These are phyloP conservation scores for Bufotes viridis DNA, from an alignment of 2,797 vertebrate species.

Conservation along the genomic window DNA sequence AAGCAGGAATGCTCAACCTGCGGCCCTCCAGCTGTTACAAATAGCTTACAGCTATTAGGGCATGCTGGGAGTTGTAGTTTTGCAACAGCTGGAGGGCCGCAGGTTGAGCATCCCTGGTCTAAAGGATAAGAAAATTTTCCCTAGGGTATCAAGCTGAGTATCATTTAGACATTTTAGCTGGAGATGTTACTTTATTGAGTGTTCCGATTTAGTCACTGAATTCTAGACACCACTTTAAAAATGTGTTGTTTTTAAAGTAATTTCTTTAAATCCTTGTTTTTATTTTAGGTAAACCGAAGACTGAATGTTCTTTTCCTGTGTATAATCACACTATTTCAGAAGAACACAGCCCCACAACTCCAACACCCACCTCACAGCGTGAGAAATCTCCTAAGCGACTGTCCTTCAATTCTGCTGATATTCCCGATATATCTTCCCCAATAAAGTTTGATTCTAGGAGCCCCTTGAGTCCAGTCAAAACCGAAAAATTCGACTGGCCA, in stretches of 20 bases:
- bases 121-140: too few species aligned
- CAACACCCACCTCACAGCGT: background rate
- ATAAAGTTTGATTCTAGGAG: constrained; percentile 63
- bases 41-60: too few species aligned
- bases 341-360: constrained; percentile 65
- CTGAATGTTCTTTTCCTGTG: constrained; percentile 69
- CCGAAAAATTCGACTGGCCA: constrained; percentile 86
- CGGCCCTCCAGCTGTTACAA: too few species aligned
- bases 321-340: constrained; percentile 71
- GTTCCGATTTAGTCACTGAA: background rate
- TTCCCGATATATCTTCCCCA: constrained; percentile 68
- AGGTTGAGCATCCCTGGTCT: too few species aligned
- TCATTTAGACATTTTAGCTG: too few species aligned
- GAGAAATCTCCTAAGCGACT: constrained; percentile 66
- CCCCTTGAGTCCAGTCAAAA: constrained; percentile 76
- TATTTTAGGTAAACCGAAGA: constrained; percentile 75
- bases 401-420: constrained; percentile 63
- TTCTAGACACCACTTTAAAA: background rate
- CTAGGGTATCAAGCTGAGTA: too few species aligned
- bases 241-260: background rate
- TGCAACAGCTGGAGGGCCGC: too few species aligned
- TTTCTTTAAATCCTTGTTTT: background rate
- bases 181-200: too few species aligned
- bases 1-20: too few species aligned
- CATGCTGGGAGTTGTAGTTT: too few species aligned